Evolutionary conservation across 2,888 invertebrate species (phyloP).

Genomic region (Crematogaster levior): DNA sequence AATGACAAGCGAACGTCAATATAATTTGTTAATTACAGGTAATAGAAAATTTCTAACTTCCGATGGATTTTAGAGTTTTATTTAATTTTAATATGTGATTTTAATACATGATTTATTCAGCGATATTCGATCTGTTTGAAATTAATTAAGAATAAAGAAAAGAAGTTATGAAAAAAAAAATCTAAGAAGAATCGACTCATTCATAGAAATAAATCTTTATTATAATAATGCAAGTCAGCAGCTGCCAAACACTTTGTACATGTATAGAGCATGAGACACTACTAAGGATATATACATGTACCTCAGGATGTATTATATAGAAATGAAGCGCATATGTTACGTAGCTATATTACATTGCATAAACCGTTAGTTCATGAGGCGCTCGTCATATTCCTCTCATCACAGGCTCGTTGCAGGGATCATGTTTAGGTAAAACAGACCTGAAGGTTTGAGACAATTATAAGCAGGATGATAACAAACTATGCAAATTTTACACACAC

Average conservation of each 20-base stretch:
- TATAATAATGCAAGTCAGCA: neutral
- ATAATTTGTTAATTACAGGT: neutral
- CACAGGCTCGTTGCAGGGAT: slow-evolving; percentile 1
- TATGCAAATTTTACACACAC: no score
- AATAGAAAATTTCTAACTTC: neutral
- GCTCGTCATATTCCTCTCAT: slow-evolving; percentile 40
- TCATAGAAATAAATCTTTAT: neutral
- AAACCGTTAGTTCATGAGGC: slow-evolving; percentile 51
- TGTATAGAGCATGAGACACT: neutral
- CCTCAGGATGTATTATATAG: neutral
- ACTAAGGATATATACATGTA: neutral
- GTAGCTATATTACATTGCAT: slow-evolving; percentile 52
- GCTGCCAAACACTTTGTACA: neutral
- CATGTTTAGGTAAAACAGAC: slow-evolving; percentile 17
- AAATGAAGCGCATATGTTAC: slow-evolving; percentile 21
- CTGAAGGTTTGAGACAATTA: slow-evolving; percentile 17
- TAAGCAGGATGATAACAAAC: no score
- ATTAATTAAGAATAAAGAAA: neutral
- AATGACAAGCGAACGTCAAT: neutral
- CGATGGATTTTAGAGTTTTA: neutral
- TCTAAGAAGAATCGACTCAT: neutral
- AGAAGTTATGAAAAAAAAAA: neutral
- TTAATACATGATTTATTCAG: neutral
- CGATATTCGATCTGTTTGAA: neutral
- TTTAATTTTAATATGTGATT: neutral